These are phyloP conservation scores for Thaumetopoea pityocampa DNA, from an alignment of 1,140 invertebrate genomes.

Conservation along the genomic window DNA sequence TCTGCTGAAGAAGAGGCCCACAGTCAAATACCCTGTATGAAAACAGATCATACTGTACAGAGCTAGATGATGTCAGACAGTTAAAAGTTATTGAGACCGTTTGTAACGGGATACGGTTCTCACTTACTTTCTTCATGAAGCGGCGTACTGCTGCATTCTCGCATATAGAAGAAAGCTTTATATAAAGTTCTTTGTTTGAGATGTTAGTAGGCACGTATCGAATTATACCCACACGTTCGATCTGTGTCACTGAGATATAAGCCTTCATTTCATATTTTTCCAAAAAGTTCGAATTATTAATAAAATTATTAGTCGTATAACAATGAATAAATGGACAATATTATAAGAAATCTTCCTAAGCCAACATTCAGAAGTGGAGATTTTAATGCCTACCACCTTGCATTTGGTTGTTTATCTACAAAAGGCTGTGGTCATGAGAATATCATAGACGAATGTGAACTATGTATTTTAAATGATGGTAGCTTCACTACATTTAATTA, in stretches of 20 bases:
- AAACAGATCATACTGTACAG: conserved; percentile 14
- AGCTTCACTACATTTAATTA: conserved; percentile 16
- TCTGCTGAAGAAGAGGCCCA: conserved; percentile 12
- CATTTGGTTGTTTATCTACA: conserved; percentile 22
- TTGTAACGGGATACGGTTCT: conserved; percentile 4
- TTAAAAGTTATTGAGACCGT: conserved; percentile 20
- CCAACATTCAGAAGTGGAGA: conserved; percentile 20
- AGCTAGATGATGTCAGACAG: conserved; percentile 1
- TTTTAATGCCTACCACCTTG: conserved; percentile 28
- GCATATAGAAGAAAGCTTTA: conserved; percentile 10
- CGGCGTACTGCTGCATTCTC: conserved; percentile 19
- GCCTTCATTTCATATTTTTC: conserved; percentile 20
- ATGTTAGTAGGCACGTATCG: conserved; percentile 22
- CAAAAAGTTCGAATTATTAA: conserved; percentile 14
- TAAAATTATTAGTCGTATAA: conserved; percentile 20
- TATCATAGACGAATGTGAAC: conserved; percentile 23
- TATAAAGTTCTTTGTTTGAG: conserved; percentile 19
- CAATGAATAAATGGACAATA: too few relatives aligned
- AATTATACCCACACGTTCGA: conserved; percentile 21
- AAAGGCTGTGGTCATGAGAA: conserved; percentile 19
- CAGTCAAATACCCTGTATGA: conserved; percentile 19
- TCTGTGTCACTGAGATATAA: conserved; percentile 15
- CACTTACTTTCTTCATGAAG: conserved; percentile 16
- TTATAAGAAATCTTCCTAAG: conserved; percentile 21
- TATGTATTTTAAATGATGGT: conserved; percentile 24